A percentile compares a stretch with the other conserved stretches of the same genome.
Conservation (phyloP, 2,113 vertebrate genomes). For the Gallinago paraguaiae region DNA sequence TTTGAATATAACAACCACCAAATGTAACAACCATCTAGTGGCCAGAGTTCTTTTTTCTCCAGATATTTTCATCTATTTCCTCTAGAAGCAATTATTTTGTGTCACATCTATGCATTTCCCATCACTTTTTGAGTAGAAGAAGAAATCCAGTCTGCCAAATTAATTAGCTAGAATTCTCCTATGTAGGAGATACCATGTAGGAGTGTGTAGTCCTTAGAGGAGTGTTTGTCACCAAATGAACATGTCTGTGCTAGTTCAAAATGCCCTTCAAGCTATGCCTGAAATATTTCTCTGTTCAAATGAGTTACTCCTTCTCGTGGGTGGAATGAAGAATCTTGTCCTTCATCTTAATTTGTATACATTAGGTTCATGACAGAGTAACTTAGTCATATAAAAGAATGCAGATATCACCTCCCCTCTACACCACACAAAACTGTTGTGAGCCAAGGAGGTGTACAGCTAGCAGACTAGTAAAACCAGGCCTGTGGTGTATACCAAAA, state of each 20-base stretch:
- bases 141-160: background rate
- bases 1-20: background rate
- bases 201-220: slow-evolving; percentile 22
- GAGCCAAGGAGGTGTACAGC: background rate
- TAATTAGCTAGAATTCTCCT: background rate
- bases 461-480: slow-evolving; percentile 18
- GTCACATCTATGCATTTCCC: background rate
- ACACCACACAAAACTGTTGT: background rate
- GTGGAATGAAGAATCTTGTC: slow-evolving; percentile 55
- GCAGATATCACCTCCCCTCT: slow-evolving; percentile 15
- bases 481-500: background rate
- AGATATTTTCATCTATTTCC: background rate
- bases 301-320: slow-evolving; percentile 36
- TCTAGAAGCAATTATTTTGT: background rate
- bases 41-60: background rate
- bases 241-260: slow-evolving; percentile 17
- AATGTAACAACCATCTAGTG: background rate
- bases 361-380: slow-evolving; percentile 19
- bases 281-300: slow-evolving; percentile 38
- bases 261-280: slow-evolving; percentile 39
- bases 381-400: slow-evolving; percentile 47
- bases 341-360: slow-evolving; percentile 53
- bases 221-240: slow-evolving; percentile 50
- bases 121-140: background rate
- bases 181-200: background rate